phyloP scores from a whole-genome alignment of 2,888 invertebrate genomes.

The Neoascia interrupta region DNA sequence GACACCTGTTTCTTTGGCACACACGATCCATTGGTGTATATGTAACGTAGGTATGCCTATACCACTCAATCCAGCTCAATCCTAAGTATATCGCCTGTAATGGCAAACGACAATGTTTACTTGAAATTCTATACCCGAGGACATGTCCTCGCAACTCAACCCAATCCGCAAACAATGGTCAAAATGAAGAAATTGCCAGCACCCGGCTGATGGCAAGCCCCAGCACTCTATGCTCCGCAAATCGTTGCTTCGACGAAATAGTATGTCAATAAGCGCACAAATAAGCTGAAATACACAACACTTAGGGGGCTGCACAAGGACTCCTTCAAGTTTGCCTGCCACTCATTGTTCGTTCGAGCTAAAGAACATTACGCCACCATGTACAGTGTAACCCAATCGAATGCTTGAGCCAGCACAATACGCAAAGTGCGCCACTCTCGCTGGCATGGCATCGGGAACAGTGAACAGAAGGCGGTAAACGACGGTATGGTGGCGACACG shows the following conservation, averaged over 20 bases:
- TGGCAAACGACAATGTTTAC: constrained; percentile 58
- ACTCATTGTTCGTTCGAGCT: constrained; percentile 25
- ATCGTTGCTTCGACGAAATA: constrained; percentile 48
- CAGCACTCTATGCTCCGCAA: constrained; percentile 14
- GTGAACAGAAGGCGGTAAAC: too few species aligned
- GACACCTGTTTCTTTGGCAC: constrained; percentile 48
- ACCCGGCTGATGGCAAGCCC: too few species aligned
- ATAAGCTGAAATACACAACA: constrained; percentile 65
- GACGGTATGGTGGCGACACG: too few species aligned
- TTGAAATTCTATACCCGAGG: constrained; percentile 24
- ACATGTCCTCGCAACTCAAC: not conserved
- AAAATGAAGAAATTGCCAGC: constrained; percentile 1
- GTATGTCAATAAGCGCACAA: constrained; percentile 67
- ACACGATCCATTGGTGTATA: too few species aligned
- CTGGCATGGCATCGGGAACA: too few species aligned
- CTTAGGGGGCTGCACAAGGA: constrained; percentile 50
- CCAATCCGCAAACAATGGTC: constrained; percentile 47
- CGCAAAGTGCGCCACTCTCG: constrained; percentile 58
- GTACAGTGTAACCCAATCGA: constrained; percentile 57
- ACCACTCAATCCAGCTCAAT: constrained; percentile 14
- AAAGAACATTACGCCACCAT: constrained; percentile 48
- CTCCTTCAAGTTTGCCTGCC: constrained; percentile 13
- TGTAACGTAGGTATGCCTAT: too few species aligned
- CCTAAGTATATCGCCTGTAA: constrained; percentile 30
- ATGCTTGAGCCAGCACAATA: constrained; percentile 57